Conservation (phyloP, 2,113 vertebrate species). For the Bubo bubo region DNA sequence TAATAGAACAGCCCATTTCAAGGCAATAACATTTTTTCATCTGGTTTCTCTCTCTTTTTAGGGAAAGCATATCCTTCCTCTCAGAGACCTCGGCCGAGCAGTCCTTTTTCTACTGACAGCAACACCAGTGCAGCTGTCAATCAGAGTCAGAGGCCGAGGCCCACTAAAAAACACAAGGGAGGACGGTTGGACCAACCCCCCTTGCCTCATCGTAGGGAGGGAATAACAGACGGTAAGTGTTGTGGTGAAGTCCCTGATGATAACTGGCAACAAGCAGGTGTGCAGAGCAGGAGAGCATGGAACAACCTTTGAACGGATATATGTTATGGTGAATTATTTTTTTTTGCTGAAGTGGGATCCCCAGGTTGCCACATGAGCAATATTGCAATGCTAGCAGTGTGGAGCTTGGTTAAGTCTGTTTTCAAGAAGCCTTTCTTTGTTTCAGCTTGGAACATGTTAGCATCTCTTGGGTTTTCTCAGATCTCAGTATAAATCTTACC, state of each 20-base stretch:
- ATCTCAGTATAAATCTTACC: not conserved
- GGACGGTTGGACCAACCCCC: constrained; percentile 82
- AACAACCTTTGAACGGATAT: not conserved
- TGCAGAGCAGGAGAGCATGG: not conserved
- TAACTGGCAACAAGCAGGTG: not conserved
- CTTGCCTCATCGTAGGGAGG: constrained; percentile 89
- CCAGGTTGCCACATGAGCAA: accelerated
- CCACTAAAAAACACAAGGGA: constrained; percentile 92
- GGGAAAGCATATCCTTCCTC: constrained; percentile 88
- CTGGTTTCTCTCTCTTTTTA: constrained; percentile 59
- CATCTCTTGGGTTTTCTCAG: not conserved
- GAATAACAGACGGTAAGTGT: constrained; percentile 88
- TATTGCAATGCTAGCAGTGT: accelerated
- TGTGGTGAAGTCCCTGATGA: not conserved
- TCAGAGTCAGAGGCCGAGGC: constrained; percentile 89
- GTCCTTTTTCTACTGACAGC: constrained; percentile 96
- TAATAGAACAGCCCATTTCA: not conserved
- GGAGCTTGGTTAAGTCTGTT: not conserved
- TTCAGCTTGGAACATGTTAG: not conserved
- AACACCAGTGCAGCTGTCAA: constrained; percentile 86
- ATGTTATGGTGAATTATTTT: not conserved
- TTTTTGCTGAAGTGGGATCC: not conserved
- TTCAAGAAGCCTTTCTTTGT: not conserved
- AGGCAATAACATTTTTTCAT: constrained; percentile 17
- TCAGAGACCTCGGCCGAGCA: constrained; percentile 89